Conservation (phyloP, 2,888 invertebrate species). For the Scaptomyza reducta region DNA sequence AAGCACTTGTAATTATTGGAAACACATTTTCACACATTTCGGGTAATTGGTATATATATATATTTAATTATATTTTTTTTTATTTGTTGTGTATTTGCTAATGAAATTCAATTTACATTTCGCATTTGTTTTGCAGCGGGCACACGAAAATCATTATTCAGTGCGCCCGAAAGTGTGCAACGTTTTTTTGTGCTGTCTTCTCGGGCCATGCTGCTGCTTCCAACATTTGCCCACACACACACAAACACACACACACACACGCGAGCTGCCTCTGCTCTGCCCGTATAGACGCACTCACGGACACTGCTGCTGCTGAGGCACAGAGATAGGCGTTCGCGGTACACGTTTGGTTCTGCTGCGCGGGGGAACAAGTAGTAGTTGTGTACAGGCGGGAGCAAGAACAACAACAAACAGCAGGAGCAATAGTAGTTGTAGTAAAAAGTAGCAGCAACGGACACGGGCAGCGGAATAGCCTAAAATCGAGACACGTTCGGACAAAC, state of each 20-base stretch:
- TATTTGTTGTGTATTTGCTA: constrained; percentile 3
- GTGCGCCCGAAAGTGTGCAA: constrained; percentile 70
- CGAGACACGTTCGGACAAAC: constrained; percentile 15
- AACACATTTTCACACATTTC: constrained; percentile 25
- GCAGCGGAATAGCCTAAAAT: constrained; percentile 40
- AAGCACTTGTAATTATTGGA: constrained; percentile 54
- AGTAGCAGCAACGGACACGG: constrained; percentile 62
- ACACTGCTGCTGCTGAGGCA: constrained; percentile 24
- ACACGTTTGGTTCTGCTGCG: constrained; percentile 44
- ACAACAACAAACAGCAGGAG: constrained; percentile 45
- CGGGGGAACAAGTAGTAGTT: constrained; percentile 49
- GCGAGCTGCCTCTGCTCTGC: constrained; percentile 8
- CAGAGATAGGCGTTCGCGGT: constrained; percentile 61
- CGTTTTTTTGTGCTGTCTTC: constrained; percentile 68
- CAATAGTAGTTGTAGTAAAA: constrained; percentile 38
- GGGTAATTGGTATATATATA: neutral
- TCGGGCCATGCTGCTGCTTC: constrained; percentile 78
- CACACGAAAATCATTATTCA: constrained; percentile 76
- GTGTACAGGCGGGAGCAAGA: constrained; percentile 31
- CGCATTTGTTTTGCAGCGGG: constrained; percentile 47
- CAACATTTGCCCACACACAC: constrained; percentile 63
- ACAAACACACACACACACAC: constrained; percentile 18
- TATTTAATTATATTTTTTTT: neutral
- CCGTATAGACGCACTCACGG: constrained; percentile 35
- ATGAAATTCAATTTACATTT: constrained; percentile 53